Conservation (phyloP, 2,113 vertebrate genomes). For the Ceratotherium simum region DNA sequence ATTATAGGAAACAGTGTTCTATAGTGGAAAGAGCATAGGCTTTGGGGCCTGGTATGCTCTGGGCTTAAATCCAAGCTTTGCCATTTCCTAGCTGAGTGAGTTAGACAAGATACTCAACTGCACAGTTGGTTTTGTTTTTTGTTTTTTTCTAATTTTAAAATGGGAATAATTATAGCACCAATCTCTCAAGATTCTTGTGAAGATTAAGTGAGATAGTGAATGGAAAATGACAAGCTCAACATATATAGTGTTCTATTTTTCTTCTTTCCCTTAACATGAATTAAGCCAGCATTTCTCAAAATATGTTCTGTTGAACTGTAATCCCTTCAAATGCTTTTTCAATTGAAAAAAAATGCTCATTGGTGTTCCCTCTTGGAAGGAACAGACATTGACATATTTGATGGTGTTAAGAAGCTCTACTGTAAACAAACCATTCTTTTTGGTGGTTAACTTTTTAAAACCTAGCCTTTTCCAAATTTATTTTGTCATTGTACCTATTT, state of each 20-base stretch:
- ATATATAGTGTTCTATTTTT: background rate
- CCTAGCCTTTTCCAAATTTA: constrained; percentile 5
- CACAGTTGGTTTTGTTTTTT: background rate
- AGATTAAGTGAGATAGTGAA: constrained; percentile 30
- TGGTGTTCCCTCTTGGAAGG: constrained; percentile 8
- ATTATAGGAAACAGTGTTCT: background rate
- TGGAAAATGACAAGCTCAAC: constrained; percentile 31
- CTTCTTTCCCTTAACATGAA: background rate
- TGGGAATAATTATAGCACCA: background rate
- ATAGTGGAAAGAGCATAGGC: background rate
- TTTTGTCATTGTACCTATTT: constrained; percentile 6
- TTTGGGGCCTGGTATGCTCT: background rate
- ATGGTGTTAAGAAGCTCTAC: background rate
- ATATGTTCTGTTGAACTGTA: background rate
- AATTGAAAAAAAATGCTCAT: background rate
- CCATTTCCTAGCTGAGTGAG: constrained; percentile 8
- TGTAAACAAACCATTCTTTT: background rate
- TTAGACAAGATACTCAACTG: background rate
- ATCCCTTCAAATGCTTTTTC: background rate
- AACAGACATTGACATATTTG: constrained; percentile 4
- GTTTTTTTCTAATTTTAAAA: background rate
- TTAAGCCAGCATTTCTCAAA: constrained; percentile 54
- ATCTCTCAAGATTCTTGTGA: background rate
- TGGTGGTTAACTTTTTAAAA: background rate
- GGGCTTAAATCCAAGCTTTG: background rate